Evolutionary conservation across 2,888 invertebrate species (phyloP).

Genomic region (Cheilosia impressa): DNA sequence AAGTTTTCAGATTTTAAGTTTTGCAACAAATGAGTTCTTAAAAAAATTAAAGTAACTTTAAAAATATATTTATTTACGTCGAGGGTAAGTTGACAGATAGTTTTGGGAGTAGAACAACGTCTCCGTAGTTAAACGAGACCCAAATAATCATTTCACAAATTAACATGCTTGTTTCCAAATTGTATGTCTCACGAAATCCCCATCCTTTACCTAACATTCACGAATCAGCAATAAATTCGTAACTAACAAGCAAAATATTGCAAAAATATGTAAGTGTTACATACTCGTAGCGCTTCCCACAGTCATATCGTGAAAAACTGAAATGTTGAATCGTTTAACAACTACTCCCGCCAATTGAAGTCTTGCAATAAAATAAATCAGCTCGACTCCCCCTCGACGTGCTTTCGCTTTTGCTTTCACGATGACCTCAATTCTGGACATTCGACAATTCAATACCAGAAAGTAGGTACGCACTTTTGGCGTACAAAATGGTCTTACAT

Average conservation of each 20-base stretch:
- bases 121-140: no score
- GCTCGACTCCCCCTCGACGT: neutral
- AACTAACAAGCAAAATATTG: neutral
- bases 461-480: constrained; percentile 33
- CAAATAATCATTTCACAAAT: no score
- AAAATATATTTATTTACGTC: no score
- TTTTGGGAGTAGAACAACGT: no score
- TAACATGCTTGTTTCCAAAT: no score
- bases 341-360: constrained; percentile 12
- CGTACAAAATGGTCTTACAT: constrained; percentile 4
- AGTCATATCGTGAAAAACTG: neutral
- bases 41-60: no score
- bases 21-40: no score
- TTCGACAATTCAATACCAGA: neutral
- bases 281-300: neutral
- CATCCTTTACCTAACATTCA: neutral
- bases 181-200: no score
- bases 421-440: constrained; percentile 44
- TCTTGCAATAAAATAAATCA: constrained; percentile 7
- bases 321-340: constrained; percentile 29
- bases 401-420: neutral
- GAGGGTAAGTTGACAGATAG: no score
- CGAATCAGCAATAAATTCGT: neutral
- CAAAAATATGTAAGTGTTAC: neutral
- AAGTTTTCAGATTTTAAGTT: no score